These are phyloP conservation scores for Apodemia hepburni DNA, from an alignment of 2,888 invertebrate genomes.

Conservation along the genomic window DNA sequence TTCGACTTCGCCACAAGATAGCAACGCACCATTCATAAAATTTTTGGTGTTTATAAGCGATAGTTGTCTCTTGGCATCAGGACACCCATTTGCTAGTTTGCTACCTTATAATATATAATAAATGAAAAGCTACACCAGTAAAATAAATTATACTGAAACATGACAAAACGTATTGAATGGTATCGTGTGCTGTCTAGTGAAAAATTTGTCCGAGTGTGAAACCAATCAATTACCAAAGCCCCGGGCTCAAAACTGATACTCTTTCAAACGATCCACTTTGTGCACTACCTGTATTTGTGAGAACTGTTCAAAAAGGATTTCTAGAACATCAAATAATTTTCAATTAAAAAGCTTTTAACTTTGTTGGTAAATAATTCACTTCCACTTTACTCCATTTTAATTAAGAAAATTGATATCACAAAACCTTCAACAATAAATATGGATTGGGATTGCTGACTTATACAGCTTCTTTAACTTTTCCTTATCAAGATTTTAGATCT, in stretches of 20 bases:
- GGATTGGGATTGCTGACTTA: not conserved
- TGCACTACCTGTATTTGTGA: constrained; percentile 7
- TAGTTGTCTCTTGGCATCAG: too few relatives aligned
- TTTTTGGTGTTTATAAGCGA: too few relatives aligned
- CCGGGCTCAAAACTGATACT: constrained; percentile 27
- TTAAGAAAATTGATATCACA: constrained; percentile 13
- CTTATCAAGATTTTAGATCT: too few relatives aligned
- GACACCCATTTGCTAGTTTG: too few relatives aligned
- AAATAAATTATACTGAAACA: not conserved
- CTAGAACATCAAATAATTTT: constrained; percentile 4
- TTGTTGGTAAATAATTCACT: not conserved
- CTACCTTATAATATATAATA: too few relatives aligned
- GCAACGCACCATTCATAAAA: too few relatives aligned
- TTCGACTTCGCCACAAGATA: too few relatives aligned
- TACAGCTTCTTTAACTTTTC: not conserved
- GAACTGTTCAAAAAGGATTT: not conserved
- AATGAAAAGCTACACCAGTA: not conserved
- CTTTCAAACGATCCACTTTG: constrained; percentile 24
- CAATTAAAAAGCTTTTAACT: constrained; percentile 11
- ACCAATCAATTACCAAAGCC: constrained; percentile 46
- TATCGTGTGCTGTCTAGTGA: constrained; percentile 37
- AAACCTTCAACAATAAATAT: not conserved
- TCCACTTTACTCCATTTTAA: not conserved
- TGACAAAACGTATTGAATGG: constrained; percentile 8
- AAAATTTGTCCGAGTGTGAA: constrained; percentile 42